Conservation (phyloP, 2,797 vertebrate species). For the Bovichtus variegatus region DNA sequence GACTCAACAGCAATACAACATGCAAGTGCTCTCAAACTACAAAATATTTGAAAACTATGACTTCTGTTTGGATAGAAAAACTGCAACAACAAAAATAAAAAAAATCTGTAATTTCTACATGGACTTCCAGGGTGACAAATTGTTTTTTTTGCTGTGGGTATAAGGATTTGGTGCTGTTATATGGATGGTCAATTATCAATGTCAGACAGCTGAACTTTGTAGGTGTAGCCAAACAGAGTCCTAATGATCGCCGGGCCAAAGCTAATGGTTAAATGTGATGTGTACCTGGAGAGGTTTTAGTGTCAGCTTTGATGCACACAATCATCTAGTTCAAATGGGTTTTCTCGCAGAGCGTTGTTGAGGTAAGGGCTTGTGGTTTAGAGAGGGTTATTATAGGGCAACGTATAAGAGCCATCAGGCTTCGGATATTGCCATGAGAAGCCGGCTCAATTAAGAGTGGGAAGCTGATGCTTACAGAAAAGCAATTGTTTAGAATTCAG, state of each 20-base stretch:
- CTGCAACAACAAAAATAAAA: too few species aligned
- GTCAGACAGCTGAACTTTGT: constrained; percentile 6
- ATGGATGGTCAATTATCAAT: neutral
- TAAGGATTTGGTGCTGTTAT: constrained; percentile 1
- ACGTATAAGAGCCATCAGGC: constrained; percentile 6
- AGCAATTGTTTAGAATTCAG: neutral
- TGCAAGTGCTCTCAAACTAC: neutral
- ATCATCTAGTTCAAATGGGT: constrained; percentile 33
- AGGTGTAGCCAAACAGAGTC: neutral
- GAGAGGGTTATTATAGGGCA: constrained; percentile 19
- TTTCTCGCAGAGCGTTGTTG: neutral
- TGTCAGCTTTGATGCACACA: constrained; percentile 33
- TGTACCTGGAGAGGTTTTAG: constrained; percentile 33
- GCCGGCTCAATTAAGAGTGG: constrained; percentile 26
- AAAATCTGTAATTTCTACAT: neutral
- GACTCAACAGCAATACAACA: neutral
- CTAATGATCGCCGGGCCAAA: constrained; percentile 4
- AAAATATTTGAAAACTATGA: neutral
- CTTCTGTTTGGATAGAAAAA: neutral
- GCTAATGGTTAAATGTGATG: constrained; percentile 48
- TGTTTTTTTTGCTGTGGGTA: neutral
- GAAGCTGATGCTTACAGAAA: constrained; percentile 10
- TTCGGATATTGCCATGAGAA: constrained; percentile 47
- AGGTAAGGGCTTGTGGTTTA: neutral
- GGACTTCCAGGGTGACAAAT: neutral